Conservation (phyloP, 2,888 invertebrate species). For the Scrobipalpa atriplicella region DNA sequence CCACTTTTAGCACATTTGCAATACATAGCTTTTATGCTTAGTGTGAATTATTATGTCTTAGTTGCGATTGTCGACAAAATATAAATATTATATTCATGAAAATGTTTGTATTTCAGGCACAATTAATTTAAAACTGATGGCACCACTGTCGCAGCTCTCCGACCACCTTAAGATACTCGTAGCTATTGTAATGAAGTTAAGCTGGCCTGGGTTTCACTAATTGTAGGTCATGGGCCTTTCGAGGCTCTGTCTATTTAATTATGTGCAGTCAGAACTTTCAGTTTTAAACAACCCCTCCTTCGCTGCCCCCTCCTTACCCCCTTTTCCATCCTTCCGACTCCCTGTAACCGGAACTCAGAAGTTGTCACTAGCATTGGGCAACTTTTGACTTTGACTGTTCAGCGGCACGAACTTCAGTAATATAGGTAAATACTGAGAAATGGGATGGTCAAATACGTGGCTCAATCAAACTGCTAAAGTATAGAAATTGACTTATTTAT, state of each 20-base stretch:
- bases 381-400: conserved; percentile 45
- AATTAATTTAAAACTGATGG: no score
- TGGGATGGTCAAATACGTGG: background rate
- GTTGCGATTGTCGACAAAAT: no score
- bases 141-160: no score
- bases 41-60: no score
- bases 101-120: no score
- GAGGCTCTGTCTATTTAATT: conserved; percentile 51
- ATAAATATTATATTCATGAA: no score
- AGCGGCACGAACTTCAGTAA: conserved; percentile 34
- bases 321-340: conserved; percentile 29
- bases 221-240: conserved; percentile 47
- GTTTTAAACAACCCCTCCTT: conserved; percentile 41
- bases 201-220: conserved; percentile 42
- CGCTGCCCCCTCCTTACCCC: conserved; percentile 16
- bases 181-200: conserved; percentile 2
- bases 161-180: background rate
- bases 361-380: conserved; percentile 41
- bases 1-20: no score
- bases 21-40: no score
- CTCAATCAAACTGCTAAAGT: background rate
- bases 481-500: no score
- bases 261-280: conserved; percentile 55
- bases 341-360: conserved; percentile 43
- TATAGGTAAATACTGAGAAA: conserved; percentile 17